Evolutionary conservation across 2,888 invertebrate genomes (phyloP), one percentile per base, ranked within the genome.

Genomic region (Nebria brevicollis): DNA sequence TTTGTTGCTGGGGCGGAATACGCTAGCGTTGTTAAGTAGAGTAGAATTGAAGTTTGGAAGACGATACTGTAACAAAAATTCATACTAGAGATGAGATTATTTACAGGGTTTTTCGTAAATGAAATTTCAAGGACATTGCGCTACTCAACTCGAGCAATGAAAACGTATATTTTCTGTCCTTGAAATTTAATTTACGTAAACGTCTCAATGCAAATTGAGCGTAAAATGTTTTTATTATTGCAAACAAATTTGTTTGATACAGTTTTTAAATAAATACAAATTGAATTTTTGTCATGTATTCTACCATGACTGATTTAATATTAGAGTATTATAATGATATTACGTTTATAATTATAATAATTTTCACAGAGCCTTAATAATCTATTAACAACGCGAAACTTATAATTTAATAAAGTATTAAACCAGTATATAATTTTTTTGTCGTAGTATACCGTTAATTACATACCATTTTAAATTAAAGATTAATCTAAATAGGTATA

Each of bases 51-150:
- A 13, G 70, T 13, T 70, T 70, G 70, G 25, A 70, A 34, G 10
- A 70, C 20, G 70, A 70, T 70, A 70, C 70, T 70, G 70, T 20
- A 70, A 70, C 34, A 70, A 25, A 25, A 20, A 70, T 26, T 25
- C 8, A 70, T 25, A 70, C 10, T 70, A 70, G n/a, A 66, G 15
- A 65, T 15, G 25, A 66, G 13, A 11, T 7, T 7, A 70, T 4
- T 34, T 34, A 34, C 34, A 34, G 34, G 34, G 34, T 2, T 34
- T 34, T 34, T 34, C 34, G 34, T 34, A 34, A 34, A 34, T 34
- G 5, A 34, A 34, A 34, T 34, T 5, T 34, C 34, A 34, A 34
- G 5, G 34, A 34, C 34, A 34, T 34, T 34, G 1, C 20, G 20
- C 20, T 20, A 20, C 20, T 20, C 20, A 20, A 20, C 20, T 20